These are phyloP conservation scores for Heliconius ismenius DNA, from an alignment of 2,888 invertebrate species.

Conservation along the genomic window DNA sequence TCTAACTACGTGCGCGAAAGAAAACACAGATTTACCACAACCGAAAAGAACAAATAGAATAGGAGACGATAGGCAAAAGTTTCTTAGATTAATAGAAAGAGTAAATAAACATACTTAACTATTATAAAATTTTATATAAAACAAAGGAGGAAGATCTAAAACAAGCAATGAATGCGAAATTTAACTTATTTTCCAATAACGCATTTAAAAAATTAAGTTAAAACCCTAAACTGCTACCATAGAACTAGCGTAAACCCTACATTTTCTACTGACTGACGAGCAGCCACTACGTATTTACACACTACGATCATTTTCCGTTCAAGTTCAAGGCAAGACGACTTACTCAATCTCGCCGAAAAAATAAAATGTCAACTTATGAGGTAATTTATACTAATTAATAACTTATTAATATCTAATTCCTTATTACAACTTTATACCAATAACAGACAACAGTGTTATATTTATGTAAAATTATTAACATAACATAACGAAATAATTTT, in stretches of 20 bases:
- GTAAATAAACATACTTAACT: not conserved
- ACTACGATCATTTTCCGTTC: slow-evolving; percentile 13
- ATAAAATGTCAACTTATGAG: not conserved
- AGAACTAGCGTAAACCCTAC: not conserved
- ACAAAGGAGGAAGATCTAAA: not conserved
- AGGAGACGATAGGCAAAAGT: not conserved
- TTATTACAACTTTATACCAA: not conserved
- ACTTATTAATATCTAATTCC: not conserved
- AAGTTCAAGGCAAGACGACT: not conserved
- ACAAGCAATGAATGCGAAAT: not conserved
- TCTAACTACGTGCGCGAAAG: not conserved
- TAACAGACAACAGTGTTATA: slow-evolving; percentile 16
- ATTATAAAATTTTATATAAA: not conserved
- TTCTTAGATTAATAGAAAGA: not conserved
- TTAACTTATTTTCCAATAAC: too few relatives aligned
- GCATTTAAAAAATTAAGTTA: not conserved
- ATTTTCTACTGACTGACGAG: slow-evolving; percentile 9
- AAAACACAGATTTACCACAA: not conserved
- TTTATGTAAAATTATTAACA: not conserved
- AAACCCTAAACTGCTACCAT: not conserved
- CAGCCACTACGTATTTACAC: slow-evolving; percentile 17
- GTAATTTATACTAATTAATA: not conserved
- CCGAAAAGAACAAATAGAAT: not conserved
- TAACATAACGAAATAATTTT: not conserved
- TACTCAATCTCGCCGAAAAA: not conserved